These are phyloP conservation scores for Semotilus atromaculatus DNA, from an alignment of 2,797 vertebrate genomes.

Conservation along the genomic window DNA sequence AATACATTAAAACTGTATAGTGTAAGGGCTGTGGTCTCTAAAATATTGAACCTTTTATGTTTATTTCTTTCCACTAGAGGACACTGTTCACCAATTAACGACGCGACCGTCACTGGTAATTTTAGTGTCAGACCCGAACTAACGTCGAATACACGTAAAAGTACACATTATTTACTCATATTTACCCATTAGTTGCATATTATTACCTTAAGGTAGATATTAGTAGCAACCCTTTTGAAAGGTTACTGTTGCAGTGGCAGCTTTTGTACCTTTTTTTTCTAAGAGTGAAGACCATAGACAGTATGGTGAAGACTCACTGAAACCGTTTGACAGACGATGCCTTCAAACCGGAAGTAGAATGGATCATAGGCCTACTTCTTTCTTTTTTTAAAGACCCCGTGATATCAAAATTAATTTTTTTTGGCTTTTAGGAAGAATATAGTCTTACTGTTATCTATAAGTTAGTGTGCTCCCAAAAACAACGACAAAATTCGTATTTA, in stretches of 20 bases:
- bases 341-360: neutral
- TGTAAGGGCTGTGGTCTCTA: no score
- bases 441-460: no score
- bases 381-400: no score
- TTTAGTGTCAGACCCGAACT: neutral
- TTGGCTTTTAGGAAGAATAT: no score
- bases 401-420: no score
- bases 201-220: neutral
- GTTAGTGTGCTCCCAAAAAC: no score
- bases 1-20: no score
- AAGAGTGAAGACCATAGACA: neutral
- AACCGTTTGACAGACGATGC: neutral
- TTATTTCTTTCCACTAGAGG: conserved; percentile 23
- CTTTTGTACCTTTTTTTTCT: neutral
- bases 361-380: no score
- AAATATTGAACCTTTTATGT: neutral
- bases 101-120: neutral
- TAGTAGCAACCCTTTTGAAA: neutral
- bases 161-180: neutral
- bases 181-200: neutral
- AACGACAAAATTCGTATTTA: no score
- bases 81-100: neutral
- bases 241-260: neutral
- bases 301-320: neutral
- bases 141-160: neutral